These are phyloP conservation scores for Semnornis frantzii DNA, from an alignment of 2,113 vertebrate species.

Conservation along the genomic window DNA sequence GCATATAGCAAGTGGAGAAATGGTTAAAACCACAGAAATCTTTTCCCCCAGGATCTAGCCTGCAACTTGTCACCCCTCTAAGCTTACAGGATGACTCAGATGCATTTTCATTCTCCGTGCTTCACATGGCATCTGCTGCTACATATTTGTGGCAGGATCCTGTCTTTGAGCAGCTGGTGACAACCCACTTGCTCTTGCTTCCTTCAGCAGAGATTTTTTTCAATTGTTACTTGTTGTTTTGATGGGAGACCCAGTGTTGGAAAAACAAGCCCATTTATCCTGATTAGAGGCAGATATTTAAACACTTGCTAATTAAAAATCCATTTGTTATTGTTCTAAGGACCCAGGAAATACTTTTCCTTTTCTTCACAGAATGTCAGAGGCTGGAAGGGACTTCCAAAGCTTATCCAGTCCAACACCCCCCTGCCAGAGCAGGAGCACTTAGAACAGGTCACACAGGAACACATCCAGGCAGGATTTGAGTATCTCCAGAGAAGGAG, in stretches of 20 bases:
- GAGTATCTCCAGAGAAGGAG: too few relatives aligned
- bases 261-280: conserved; percentile 61
- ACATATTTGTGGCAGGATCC: conserved; percentile 37
- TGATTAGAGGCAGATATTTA: conserved; percentile 41
- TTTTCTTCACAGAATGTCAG: not conserved
- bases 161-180: conserved; percentile 60
- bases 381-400: too few relatives aligned
- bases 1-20: not conserved
- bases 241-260: conserved; percentile 50
- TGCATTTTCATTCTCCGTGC: not conserved
- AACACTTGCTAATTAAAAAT: conserved; percentile 26
- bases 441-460: too few relatives aligned
- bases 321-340: conserved; percentile 18
- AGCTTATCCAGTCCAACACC: too few relatives aligned
- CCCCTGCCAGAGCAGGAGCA: too few relatives aligned
- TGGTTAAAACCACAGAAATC: not conserved
- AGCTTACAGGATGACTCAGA: conserved; percentile 5
- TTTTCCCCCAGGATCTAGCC: not conserved
- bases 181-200: conserved; percentile 53
- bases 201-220: conserved; percentile 29
- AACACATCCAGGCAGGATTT: too few relatives aligned
- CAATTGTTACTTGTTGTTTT: conserved; percentile 54
- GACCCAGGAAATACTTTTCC: not conserved
- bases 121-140: conserved; percentile 42
- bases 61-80: not conserved